A percentile compares a stretch with the other conserved stretches of the same genome.
These are phyloP conservation scores for Aldrovandia affinis DNA, from an alignment of 2,797 vertebrate species.

Conservation along the genomic window DNA sequence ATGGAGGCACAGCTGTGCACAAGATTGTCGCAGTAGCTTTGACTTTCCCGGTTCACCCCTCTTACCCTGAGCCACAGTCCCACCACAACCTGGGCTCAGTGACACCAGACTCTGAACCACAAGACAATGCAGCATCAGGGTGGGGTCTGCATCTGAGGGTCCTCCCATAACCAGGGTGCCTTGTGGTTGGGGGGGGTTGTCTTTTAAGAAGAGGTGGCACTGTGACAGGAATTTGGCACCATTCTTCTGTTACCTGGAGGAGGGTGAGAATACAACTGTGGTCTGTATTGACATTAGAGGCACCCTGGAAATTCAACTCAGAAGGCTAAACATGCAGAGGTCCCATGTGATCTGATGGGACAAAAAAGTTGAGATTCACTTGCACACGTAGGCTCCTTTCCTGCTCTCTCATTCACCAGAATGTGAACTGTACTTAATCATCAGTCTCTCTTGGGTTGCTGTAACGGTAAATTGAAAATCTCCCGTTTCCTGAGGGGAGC, in stretches of 20 bases:
- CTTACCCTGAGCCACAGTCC: neutral
- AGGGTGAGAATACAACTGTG: neutral
- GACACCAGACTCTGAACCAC: neutral
- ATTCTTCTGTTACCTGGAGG: conserved; percentile 29
- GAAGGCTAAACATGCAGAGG: neutral
- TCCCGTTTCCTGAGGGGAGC: conserved; percentile 11
- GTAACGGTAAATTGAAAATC: conserved; percentile 8
- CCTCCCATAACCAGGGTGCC: neutral
- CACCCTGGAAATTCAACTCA: neutral
- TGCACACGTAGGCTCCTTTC: neutral
- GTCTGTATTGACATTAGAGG: neutral
- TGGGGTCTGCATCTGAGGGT: neutral
- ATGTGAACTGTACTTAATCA: conserved; percentile 17
- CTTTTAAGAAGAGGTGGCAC: conserved; percentile 13
- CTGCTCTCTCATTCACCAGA: neutral
- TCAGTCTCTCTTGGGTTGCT: neutral
- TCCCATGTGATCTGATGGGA: neutral
- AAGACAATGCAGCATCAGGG: neutral
- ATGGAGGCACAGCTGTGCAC: neutral
- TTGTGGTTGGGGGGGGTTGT: neutral
- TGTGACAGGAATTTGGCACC: conserved; percentile 16
- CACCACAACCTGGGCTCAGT: neutral
- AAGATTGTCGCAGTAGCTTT: neutral
- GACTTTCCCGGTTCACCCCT: neutral
- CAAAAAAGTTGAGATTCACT: neutral